Percentiles rank a stretch among this genome's conserved stretches.
phyloP scores from a whole-genome alignment of 2,888 invertebrate genomes.

The Nezara viridula region DNA sequence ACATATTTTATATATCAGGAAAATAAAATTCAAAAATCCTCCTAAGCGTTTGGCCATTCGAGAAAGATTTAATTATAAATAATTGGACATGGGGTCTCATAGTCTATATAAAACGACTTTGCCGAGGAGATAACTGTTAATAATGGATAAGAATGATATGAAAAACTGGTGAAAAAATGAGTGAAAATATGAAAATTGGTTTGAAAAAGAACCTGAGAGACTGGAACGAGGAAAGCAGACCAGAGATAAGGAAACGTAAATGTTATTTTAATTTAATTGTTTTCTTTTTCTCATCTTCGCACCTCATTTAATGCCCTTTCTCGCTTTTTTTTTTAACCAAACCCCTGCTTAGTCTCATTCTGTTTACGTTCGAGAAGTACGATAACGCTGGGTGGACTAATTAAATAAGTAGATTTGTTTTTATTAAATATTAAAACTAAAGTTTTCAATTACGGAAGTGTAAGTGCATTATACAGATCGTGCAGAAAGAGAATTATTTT shows the following conservation, averaged over 20 bases:
- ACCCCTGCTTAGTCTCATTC: too few relatives aligned
- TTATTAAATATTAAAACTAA: neutral
- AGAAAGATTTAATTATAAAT: too few relatives aligned
- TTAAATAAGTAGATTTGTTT: neutral
- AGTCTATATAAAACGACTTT: too few relatives aligned
- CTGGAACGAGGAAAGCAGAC: neutral
- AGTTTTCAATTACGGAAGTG: too few relatives aligned
- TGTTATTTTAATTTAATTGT: constrained; percentile 42
- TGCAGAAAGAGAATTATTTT: too few relatives aligned
- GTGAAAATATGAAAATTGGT: constrained; percentile 33
- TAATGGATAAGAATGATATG: neutral
- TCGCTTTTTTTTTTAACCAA: neutral
- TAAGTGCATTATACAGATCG: too few relatives aligned
- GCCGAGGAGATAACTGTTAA: neutral
- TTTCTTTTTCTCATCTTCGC: neutral
- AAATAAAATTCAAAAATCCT: too few relatives aligned
- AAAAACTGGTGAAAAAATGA: neutral
- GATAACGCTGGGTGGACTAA: neutral
- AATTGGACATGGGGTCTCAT: too few relatives aligned
- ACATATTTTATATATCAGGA: too few relatives aligned
- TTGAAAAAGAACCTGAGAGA: neutral
- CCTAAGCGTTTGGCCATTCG: too few relatives aligned
- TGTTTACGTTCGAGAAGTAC: neutral
- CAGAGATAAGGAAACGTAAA: constrained; percentile 17
- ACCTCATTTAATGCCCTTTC: neutral